These are phyloP conservation scores for Ostrea denselamellosa DNA, from an alignment of 1,140 invertebrate genomes.

Conservation along the genomic window DNA sequence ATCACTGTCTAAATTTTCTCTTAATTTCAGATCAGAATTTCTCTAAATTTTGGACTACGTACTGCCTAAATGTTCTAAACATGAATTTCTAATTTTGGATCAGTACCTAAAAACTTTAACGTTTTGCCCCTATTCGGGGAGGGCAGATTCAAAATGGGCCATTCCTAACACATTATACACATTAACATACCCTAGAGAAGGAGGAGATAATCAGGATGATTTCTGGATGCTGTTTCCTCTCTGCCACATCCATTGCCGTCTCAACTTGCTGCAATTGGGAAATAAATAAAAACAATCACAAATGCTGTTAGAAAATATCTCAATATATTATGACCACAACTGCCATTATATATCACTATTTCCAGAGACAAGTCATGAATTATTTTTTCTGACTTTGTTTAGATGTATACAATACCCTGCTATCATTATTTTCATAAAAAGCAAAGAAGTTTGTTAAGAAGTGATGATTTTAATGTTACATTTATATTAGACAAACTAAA, in stretches of 20 bases:
- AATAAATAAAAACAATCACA: slow-evolving; percentile 43
- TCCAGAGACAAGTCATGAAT: neutral
- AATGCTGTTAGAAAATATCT: neutral
- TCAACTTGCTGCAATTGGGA: slow-evolving; percentile 86
- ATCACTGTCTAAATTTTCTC: no score
- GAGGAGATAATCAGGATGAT: slow-evolving; percentile 83
- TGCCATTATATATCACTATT: no score
- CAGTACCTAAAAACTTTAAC: no score
- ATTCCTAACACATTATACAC: neutral
- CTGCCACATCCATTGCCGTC: slow-evolving; percentile 92
- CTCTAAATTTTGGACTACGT: no score
- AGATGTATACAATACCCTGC: neutral
- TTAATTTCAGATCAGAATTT: no score
- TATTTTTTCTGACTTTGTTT: neutral
- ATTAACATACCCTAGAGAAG: slow-evolving; percentile 62
- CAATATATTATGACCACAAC: neutral
- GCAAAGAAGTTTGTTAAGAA: no score
- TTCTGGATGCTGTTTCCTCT: slow-evolving; percentile 90
- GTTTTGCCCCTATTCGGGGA: neutral
- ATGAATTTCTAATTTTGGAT: no score
- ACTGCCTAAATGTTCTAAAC: no score
- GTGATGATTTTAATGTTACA: no score
- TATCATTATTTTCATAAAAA: neutral
- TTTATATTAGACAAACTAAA: no score
- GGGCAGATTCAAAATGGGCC: no score